phyloP scores from a whole-genome alignment of 2,888 invertebrate genomes.

The Folsomia manolachei region DNA sequence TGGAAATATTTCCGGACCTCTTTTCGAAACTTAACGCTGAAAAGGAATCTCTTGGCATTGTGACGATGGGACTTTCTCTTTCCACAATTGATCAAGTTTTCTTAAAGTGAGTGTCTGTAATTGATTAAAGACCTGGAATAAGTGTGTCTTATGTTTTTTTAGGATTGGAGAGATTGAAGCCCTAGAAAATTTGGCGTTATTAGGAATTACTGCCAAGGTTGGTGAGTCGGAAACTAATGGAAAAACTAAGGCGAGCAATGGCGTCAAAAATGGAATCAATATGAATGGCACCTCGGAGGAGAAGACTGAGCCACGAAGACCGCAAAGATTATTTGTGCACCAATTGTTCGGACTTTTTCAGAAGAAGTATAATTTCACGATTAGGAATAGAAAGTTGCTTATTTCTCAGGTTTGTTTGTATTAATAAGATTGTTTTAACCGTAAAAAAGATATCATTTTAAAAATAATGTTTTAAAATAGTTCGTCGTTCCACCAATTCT shows the following conservation, averaged over 20 bases:
- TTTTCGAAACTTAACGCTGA: slow-evolving; percentile 64
- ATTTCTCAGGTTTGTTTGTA: slow-evolving; percentile 54
- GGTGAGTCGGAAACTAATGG: not conserved
- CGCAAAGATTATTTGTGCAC: slow-evolving; percentile 50
- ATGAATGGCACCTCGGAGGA: not conserved
- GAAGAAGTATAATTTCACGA: slow-evolving; percentile 54
- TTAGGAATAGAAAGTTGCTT: slow-evolving; percentile 52
- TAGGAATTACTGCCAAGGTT: not conserved
- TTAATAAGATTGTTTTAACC: slow-evolving; percentile 33
- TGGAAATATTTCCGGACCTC: slow-evolving; percentile 59
- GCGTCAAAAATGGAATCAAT: not conserved
- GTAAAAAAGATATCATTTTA: not conserved
- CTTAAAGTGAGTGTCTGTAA: slow-evolving; percentile 61
- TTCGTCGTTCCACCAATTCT: slow-evolving; percentile 39
- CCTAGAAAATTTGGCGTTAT: slow-evolving; percentile 49
- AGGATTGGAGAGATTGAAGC: slow-evolving; percentile 52
- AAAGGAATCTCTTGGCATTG: slow-evolving; percentile 64
- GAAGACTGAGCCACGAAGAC: slow-evolving; percentile 16
- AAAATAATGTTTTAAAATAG: too few species aligned
- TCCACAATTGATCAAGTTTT: slow-evolving; percentile 93
- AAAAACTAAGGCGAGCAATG: not conserved
- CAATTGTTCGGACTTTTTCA: slow-evolving; percentile 53
- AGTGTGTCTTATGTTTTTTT: slow-evolving; percentile 2
- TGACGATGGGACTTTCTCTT: slow-evolving; percentile 75
- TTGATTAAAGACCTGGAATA: not conserved